Base-by-base conservation (phyloP, 2,797 vertebrate genomes). In the Schizopygopsis pylzovi region DNA sequence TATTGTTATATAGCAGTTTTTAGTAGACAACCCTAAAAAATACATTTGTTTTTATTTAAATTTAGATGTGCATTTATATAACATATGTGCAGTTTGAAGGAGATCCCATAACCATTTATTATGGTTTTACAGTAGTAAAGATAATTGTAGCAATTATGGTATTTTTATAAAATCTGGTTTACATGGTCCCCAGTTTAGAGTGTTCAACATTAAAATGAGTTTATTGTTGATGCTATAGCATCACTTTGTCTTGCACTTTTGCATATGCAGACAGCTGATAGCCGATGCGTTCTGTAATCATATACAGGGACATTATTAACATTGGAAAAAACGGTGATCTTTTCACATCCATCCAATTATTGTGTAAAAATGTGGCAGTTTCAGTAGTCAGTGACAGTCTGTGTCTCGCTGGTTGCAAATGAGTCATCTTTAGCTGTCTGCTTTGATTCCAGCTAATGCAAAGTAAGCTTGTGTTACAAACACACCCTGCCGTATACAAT, bases 321-420 rank as follows among this genome's bases (percentile, higher is more conserved):
- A 37, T 45, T 33, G 25, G 41, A 63, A 49, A 54, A 83, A 83
- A 91, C 93, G 93, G 93, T 94, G 94, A 95, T 95, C 13, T 65
- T 73, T 79, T 63, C 8, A 41, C 15, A 47, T 80, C 10, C 41
- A 61, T n/a, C 33, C 18, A 54, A 70, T 82, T 84, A 18, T 72
- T 71, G 63, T 33, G 56, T 49, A 59, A 45, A 54, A 63, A 52
- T n/a, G 52, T 43, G 45, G 13, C 12, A 4, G 37, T 28, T 71
- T 63, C 28, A 79, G 43, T 37, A 56, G 33, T 87, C 43, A n/a
- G 71, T 76, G 68, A 22, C 47, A 81, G 61, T 82, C 28, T 47
- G 49, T 28, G 47, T 71, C 79, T 59, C 25, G 43, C 52, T 83
- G 72, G 43, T 61, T 79, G 12, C n/a, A 79, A 81, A 81, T 28